These are phyloP conservation scores for Ceratoteleas bidentatus DNA, from an alignment of 1,140 invertebrate species.

Conservation along the genomic window DNA sequence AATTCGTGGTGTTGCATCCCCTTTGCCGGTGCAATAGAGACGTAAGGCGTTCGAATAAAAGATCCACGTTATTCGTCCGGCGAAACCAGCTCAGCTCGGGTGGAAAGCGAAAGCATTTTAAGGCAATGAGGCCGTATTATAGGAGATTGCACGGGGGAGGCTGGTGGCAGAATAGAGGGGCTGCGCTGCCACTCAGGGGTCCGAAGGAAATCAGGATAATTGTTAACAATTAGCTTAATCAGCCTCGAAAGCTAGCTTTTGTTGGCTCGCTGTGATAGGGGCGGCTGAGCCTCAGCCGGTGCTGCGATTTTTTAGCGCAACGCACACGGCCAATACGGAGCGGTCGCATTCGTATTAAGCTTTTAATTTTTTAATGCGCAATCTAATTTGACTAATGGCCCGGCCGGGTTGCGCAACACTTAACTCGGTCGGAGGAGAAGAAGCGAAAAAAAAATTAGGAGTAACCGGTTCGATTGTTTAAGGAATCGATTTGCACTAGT, in stretches of 20 bases:
- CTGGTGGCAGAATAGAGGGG: slow-evolving; percentile 64
- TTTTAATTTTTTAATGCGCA: slow-evolving; percentile 57
- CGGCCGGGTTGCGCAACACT: too few species aligned
- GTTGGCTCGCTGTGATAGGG: slow-evolving; percentile 70
- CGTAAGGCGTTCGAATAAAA: slow-evolving; percentile 64
- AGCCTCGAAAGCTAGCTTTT: slow-evolving; percentile 78
- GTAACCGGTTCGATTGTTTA: too few species aligned
- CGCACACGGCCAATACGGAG: slow-evolving; percentile 30
- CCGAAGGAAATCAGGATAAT: slow-evolving; percentile 80
- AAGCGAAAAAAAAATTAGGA: too few species aligned
- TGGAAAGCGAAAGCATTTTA: slow-evolving; percentile 65
- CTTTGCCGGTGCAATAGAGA: slow-evolving; percentile 49
- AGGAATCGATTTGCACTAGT: too few species aligned
- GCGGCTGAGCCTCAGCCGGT: slow-evolving; percentile 53
- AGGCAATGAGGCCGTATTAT: slow-evolving; percentile 62
- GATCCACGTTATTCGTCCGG: slow-evolving; percentile 57
- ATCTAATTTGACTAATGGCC: slow-evolving; percentile 32
- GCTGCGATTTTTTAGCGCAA: slow-evolving; percentile 45
- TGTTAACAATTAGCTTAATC: slow-evolving; percentile 82
- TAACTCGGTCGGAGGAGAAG: too few species aligned
- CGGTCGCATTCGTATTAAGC: slow-evolving; percentile 31
- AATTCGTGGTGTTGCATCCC: slow-evolving; percentile 57
- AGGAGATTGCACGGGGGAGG: slow-evolving; percentile 65
- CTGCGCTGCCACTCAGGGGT: slow-evolving; percentile 71
- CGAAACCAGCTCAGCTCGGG: slow-evolving; percentile 56